A percentile compares a stretch with the other conserved stretches of the same genome.
These are phyloP conservation scores for Falco rusticolus DNA, from an alignment of 2,797 vertebrate species.

Conservation along the genomic window DNA sequence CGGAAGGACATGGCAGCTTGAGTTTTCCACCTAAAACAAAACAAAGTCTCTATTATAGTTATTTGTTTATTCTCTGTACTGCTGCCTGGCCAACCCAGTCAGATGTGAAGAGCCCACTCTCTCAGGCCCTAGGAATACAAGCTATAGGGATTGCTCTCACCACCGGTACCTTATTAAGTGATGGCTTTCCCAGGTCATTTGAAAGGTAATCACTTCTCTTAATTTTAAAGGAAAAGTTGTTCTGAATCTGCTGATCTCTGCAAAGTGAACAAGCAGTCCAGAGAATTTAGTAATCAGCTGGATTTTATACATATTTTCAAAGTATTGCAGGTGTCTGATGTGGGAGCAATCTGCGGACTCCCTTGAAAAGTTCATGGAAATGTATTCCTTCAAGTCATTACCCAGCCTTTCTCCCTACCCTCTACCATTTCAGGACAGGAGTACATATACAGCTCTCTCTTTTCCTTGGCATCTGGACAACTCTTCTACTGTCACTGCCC, in stretches of 20 bases:
- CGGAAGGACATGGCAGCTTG: neutral
- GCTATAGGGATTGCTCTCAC: neutral
- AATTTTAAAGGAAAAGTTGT: neutral
- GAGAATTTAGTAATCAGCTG: neutral
- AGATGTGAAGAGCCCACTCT: neutral
- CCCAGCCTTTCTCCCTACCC: constrained; percentile 54
- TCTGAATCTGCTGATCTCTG: neutral
- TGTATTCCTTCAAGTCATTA: constrained; percentile 56
- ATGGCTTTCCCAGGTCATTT: constrained; percentile 2
- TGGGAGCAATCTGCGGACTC: neutral
- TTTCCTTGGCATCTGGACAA: constrained; percentile 80
- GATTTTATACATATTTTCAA: neutral
- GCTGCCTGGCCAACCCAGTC: neutral
- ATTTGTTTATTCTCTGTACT: neutral
- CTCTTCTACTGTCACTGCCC: constrained; percentile 78
- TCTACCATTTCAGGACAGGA: constrained; percentile 74
- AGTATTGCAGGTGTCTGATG: neutral
- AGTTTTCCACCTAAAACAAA: neutral
- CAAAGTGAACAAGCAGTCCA: neutral
- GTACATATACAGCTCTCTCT: constrained; percentile 75
- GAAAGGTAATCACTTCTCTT: neutral
- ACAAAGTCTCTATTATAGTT: neutral
- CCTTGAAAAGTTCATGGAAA: constrained; percentile 41
- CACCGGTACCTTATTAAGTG: constrained; percentile 5
- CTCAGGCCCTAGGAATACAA: neutral